These are phyloP conservation scores for Hipparchia semele DNA, from an alignment of 2,888 invertebrate species.

Conservation along the genomic window DNA sequence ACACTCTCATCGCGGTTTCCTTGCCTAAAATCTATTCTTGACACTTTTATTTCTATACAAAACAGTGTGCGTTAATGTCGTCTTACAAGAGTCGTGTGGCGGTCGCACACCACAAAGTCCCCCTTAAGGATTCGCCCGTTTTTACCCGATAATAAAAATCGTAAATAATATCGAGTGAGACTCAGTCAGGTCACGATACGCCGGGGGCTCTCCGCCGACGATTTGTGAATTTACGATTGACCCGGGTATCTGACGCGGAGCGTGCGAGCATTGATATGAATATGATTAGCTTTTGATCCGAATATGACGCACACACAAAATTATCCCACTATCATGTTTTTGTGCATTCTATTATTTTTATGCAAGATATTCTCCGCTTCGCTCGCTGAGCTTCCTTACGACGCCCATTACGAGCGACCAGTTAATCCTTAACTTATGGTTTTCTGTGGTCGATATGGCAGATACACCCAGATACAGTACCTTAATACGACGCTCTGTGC, in stretches of 20 bases:
- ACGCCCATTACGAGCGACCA: no score
- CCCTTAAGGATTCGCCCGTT: conserved; percentile 72
- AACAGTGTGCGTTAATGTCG: no score
- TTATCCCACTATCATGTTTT: conserved; percentile 4
- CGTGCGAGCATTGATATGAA: conserved; percentile 57
- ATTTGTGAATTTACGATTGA: conserved; percentile 70
- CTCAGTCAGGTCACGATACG: conserved; percentile 75
- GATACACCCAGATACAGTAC: no score
- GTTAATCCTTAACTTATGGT: no score
- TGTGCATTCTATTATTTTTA: neutral
- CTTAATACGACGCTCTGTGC: no score
- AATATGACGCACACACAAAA: conserved; percentile 4
- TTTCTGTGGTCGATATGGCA: no score
- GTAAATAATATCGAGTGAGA: conserved; percentile 74
- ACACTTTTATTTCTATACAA: no score
- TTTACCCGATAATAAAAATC: conserved; percentile 79
- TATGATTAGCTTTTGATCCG: conserved; percentile 32
- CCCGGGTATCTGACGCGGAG: conserved; percentile 58
- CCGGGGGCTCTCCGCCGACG: conserved; percentile 69
- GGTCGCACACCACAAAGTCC: neutral
- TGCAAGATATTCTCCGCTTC: no score
- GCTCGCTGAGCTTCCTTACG: no score
- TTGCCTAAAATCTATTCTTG: no score
- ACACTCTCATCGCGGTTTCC: no score
- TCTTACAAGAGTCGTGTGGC: no score